Conservation (phyloP, 2,113 vertebrate genomes). For the Engraulis encrasicolus region DNA sequence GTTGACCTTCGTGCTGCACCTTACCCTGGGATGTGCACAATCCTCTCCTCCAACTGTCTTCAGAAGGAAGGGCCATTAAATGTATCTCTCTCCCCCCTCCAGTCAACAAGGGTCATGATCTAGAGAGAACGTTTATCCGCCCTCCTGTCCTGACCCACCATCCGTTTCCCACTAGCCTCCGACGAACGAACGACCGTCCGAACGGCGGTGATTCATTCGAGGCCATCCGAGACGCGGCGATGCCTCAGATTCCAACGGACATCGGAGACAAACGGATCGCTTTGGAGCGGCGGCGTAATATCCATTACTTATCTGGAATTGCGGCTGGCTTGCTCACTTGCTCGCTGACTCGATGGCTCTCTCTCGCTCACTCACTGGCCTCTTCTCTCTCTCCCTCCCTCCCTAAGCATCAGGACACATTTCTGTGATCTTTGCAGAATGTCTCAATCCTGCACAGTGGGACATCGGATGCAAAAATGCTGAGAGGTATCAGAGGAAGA, state of each 20-base stretch:
- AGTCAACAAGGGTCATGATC: conserved; percentile 21
- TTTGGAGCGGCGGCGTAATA: background rate
- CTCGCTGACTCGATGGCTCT: too few relatives aligned
- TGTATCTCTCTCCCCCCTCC: conserved; percentile 45
- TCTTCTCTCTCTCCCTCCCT: too few relatives aligned
- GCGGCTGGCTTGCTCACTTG: background rate
- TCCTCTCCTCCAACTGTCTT: conserved; percentile 42
- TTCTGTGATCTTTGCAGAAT: conserved; percentile 51
- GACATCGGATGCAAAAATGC: conserved; percentile 2
- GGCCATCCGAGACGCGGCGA: conserved; percentile 34
- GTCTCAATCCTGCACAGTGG: conserved; percentile 30
- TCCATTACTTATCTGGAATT: conserved; percentile 3
- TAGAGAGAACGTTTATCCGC: too few relatives aligned
- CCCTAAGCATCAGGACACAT: conserved; percentile 12
- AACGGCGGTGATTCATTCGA: conserved; percentile 42
- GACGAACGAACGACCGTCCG: conserved; percentile 27
- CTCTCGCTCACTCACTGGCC: too few relatives aligned
- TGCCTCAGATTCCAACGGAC: conserved; percentile 48
- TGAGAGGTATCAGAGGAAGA: background rate
- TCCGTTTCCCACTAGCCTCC: too few relatives aligned
- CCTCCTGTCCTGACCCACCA: too few relatives aligned
- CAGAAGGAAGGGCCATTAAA: conserved; percentile 43
- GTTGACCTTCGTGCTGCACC: too few relatives aligned
- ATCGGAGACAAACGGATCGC: conserved; percentile 39
- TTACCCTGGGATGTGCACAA: too few relatives aligned